These are phyloP conservation scores for Drosophila lowei DNA, from an alignment of 1,140 invertebrate species.

Conservation along the genomic window DNA sequence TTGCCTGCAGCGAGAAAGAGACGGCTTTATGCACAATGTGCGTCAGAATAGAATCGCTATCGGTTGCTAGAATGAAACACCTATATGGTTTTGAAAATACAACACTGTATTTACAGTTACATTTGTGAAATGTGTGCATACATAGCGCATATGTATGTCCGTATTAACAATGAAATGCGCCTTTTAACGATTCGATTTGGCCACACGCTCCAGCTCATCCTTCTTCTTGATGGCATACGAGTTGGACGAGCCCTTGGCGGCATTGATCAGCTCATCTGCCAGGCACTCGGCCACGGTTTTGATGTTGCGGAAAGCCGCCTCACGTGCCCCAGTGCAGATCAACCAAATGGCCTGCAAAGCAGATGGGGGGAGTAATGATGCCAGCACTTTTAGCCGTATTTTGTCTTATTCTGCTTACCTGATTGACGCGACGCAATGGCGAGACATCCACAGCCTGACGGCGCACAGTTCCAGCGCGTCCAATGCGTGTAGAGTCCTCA, in stretches of 20 bases:
- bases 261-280: conserved; percentile 99
- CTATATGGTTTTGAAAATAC: conserved; percentile 18
- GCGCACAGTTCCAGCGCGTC: conserved; percentile 99
- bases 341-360: conserved; percentile 94
- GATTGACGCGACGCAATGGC: conserved; percentile 98
- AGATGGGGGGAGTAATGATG: not conserved
- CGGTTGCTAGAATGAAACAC: no score
- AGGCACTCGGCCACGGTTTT: conserved; percentile 99
- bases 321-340: conserved; percentile 98
- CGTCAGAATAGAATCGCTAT: no score
- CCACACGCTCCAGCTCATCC: conserved; percentile 99
- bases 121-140: conserved; percentile 10
- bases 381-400: not conserved
- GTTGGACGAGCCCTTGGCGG: conserved; percentile 99
- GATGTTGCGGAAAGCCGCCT: conserved; percentile 99
- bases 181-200: conserved; percentile 99
- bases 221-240: conserved; percentile 99
- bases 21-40: no score
- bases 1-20: no score
- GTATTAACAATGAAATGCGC: not conserved
- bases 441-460: conserved; percentile 99
- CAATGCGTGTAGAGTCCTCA: conserved; percentile 99
- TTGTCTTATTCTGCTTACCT: conserved; percentile 83
- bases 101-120: conserved; percentile 18
- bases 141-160: conserved; percentile 34